phyloP scores from a whole-genome alignment of 2,113 vertebrate species.

The Hippocampus comes region DNA sequence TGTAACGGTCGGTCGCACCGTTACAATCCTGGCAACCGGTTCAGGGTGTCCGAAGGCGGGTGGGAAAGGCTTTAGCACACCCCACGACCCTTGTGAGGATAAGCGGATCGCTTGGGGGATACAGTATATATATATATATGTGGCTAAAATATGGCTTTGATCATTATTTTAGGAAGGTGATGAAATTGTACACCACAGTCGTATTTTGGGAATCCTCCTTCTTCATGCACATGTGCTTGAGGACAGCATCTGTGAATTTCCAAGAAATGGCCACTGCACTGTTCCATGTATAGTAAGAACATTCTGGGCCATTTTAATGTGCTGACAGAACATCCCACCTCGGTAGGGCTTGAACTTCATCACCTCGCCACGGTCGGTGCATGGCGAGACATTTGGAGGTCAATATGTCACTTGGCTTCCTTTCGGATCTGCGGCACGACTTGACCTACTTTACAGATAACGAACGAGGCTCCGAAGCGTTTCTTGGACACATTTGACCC shows the following conservation, averaged over 20 bases:
- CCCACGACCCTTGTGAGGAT: too few relatives aligned
- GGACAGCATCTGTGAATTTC: background rate
- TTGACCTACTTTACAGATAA: slow-evolving; percentile 39
- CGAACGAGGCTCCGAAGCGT: background rate
- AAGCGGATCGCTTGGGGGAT: too few relatives aligned
- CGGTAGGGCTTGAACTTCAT: slow-evolving; percentile 9
- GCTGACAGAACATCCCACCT: slow-evolving; percentile 18
- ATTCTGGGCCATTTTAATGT: slow-evolving; percentile 29
- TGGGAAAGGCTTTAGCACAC: too few relatives aligned
- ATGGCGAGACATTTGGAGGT: slow-evolving; percentile 9
- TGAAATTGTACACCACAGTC: background rate
- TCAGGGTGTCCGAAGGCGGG: too few relatives aligned
- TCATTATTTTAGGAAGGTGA: background rate
- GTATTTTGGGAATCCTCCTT: background rate
- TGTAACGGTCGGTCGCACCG: background rate
- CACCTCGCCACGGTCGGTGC: background rate
- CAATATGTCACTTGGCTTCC: slow-evolving; percentile 25
- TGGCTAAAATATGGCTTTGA: too few relatives aligned
- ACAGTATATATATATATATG: too few relatives aligned
- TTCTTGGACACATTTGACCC: slow-evolving; percentile 15
- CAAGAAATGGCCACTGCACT: slow-evolving; percentile 14
- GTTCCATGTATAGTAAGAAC: slow-evolving; percentile 21
- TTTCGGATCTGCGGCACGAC: slow-evolving; percentile 22
- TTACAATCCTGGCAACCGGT: too few relatives aligned
- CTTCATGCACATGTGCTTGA: background rate